Base-by-base conservation (phyloP, 2,888 invertebrate species). In the Dendrolimus houi region DNA sequence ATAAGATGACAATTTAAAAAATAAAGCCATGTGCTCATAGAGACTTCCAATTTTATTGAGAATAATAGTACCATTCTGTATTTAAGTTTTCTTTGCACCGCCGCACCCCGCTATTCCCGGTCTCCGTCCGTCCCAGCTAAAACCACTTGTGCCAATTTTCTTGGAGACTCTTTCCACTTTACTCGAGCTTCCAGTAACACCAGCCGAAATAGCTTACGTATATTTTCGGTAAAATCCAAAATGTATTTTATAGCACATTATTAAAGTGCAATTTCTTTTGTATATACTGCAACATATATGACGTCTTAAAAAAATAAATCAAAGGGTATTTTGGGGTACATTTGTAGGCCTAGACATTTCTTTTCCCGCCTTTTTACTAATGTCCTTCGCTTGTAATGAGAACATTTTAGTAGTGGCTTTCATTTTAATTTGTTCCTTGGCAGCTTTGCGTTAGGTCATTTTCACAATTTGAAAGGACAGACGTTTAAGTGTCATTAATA, bases 81-180 rank as follows among this genome's bases (percentile, higher is more conserved):
- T 53, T 56, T 76, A 67, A 55, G 64, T 76, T 79, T 61, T 70
- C 65, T 47, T 63, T 69, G 66, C 63, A 66, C 71, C 79, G 77
- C 76, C 76, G 68, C 77, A 64, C 72, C 74, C 66, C 74, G 66
- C 72, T 65, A 61, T 65, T 65, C 70, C 72, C 77, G 71, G 72
- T 74, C 61, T 69, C 72, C 77, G 74, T 79, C 81, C 76, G 73
- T 75, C 82, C 77, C 79, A 70, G 77, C 87, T 90, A 86, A 87
- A 88, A 90, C 88, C 88, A 89, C 91, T 91, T 90, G 89, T 91
- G 87, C 91, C 91, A 88, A 91, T 90, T 89, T 88, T 89, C 86
- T 86, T 80, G 79, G 84, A 76, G 85, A 85, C 87, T 87, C 81
- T 84, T 85, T 85, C 87, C 85, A 87, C 85, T 89, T 87, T 87